Base-by-base conservation (phyloP, 1,140 invertebrate genomes). In the Bombus terrestris region DNA sequence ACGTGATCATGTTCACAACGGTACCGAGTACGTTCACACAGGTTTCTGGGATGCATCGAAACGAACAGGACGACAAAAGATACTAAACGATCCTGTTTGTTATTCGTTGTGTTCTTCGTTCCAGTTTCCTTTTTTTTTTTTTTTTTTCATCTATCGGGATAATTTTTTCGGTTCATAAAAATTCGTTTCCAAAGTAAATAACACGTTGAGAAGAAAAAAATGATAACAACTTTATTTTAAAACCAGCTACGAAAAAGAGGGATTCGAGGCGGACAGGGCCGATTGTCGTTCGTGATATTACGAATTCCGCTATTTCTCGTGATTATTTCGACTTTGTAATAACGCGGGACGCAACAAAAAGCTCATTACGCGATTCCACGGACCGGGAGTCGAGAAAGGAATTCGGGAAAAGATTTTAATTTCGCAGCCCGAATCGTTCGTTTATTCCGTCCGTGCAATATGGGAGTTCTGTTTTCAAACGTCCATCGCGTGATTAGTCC, bases 401-500 rank as follows among this genome's bases (percentile, higher is more conserved):
- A 64, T 68, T 39, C 75, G n/a, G 32, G 32, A 35, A 77, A 83
- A 83, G 66, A 77, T 77, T 68, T 83, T 57, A 37, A 77, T 83
- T 83, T 83, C 43, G 35, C 25, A 28, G 41, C 32, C 32, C 10
- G 59, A 47, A 66, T 64, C 39, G 72, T 6, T n/a, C 37, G 22
- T 59, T 41, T 76, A 35, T 83, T 76, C 32, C 47, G 18, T 15
- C 43, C 18, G 18, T 2, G 73, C 53, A 77, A 77, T 83, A 77
- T n/a, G 35, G 3, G 3, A 43, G n/a, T 18, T 15, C 9, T n/a
- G 43, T 39, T 66, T 66, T 41, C 22, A 83, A 83, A 53, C 37
- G 32, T 15, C 41, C 59, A 22, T 25, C 59, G 72, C 57, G 32
- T 53, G 74, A 83, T 76, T 76, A 77, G 47, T 35, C 37, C 62